A percentile compares a stretch with the other conserved stretches of the same genome.
Evolutionary conservation across 2,113 vertebrate species (phyloP).

Genomic region (Toxostoma redivivum): DNA sequence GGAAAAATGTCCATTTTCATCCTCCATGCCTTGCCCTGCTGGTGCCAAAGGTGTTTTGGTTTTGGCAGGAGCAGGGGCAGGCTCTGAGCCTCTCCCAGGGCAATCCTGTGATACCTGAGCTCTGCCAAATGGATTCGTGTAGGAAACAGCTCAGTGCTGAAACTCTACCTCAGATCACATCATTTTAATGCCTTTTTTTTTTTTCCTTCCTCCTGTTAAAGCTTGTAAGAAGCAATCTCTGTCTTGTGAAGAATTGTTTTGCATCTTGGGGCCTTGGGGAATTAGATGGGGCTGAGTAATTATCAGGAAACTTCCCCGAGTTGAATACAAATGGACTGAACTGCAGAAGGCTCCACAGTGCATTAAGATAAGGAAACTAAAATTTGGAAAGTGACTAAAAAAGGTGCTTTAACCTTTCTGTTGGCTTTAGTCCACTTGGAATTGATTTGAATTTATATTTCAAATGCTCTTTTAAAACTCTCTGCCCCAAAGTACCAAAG

Average conservation of each 20-base stretch:
- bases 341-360: slow-evolving; percentile 13
- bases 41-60: neutral
- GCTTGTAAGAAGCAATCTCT: slow-evolving; percentile 47
- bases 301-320: slow-evolving; percentile 49
- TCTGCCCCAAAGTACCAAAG: slow-evolving; percentile 26
- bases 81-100: neutral
- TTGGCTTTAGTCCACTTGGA: slow-evolving; percentile 24
- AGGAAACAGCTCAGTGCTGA: neutral
- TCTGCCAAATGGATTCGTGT: neutral
- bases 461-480: neutral
- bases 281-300: slow-evolving; percentile 57
- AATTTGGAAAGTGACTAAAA: neutral
- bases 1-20: neutral
- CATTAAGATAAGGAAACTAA: slow-evolving; percentile 57
- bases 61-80: neutral
- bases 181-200: slow-evolving; percentile 7
- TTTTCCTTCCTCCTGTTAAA: neutral
- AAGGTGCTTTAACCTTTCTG: slow-evolving; percentile 20
- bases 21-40: neutral
- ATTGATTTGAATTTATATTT: slow-evolving; percentile 51
- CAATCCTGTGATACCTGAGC: neutral
- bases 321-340: slow-evolving; percentile 46
- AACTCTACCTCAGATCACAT: slow-evolving; percentile 10
- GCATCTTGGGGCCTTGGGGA: slow-evolving; percentile 52
- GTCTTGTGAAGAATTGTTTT: slow-evolving; percentile 56